Evolutionary conservation across 2,888 invertebrate genomes (phyloP).

Genomic region (Drosophila siamana): DNA sequence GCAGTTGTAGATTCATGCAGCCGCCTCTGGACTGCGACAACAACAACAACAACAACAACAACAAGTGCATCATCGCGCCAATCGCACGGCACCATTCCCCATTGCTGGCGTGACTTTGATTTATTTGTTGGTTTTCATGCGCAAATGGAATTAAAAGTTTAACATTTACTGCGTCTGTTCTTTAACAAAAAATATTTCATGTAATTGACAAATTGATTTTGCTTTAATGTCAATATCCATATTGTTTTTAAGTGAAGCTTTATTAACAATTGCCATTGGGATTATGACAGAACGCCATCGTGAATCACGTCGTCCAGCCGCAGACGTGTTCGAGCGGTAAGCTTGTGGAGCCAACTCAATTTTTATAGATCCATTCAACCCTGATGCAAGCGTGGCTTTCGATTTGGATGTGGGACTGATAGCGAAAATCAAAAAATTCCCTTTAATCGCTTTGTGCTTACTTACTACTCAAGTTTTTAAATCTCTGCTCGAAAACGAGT

Average conservation of each 20-base stretch:
- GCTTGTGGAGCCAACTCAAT: constrained; percentile 28
- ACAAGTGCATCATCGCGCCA: too few species aligned
- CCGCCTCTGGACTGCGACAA: not conserved
- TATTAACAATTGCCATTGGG: constrained; percentile 55
- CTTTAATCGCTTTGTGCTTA: not conserved
- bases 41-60: too few species aligned
- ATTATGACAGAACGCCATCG: constrained; percentile 54
- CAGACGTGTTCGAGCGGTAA: constrained; percentile 27
- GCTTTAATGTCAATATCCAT: constrained; percentile 59
- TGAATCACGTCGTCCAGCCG: constrained; percentile 57
- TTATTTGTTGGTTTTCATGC: constrained; percentile 70
- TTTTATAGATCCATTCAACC: constrained; percentile 10
- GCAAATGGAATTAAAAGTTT: constrained; percentile 78
- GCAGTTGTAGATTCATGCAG: constrained; percentile 32
- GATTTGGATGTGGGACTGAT: not conserved
- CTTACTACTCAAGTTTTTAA: not conserved
- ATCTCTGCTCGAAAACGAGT: not conserved
- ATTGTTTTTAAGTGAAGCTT: constrained; percentile 40
- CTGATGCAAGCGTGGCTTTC: not conserved
- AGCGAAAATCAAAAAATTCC: not conserved
- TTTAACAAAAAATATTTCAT: constrained; percentile 56
- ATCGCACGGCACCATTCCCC: constrained; percentile 16
- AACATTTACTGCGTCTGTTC: constrained; percentile 49
- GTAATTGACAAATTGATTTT: constrained; percentile 78
- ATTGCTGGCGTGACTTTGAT: constrained; percentile 68